Base-by-base conservation (phyloP, 2,888 invertebrate species). In the Diarsia brunnea region DNA sequence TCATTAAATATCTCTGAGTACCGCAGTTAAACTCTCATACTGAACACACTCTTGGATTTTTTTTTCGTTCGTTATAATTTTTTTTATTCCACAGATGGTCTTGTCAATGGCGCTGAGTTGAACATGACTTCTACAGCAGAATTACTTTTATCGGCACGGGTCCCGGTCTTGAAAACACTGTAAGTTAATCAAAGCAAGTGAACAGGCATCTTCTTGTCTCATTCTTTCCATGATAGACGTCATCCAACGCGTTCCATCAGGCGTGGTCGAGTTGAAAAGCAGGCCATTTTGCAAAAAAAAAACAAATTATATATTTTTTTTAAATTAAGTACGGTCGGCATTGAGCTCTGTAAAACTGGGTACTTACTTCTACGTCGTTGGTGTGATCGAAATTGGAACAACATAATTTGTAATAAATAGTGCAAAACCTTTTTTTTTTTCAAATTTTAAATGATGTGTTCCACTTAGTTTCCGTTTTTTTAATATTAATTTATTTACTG, bases 101-200 rank as follows among this genome's bases (percentile, higher is more conserved):
- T 16, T 24, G 16, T 11, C 31, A 31, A 24, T 0, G 75, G 31
- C 0, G 31, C 12, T 45, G 16, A 45, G 21, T 12, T 74, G 12
- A 75, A 75, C 8, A 21, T 74, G 21, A 53, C 2, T 21, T 75
- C 74, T 24, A 16, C 2, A 16, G 31, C 63, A 24, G 0, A 16
- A 43, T 74, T 75, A 21, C 0, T 3, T 21, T 4, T 75, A 8
- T 73, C 73, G 2, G 1, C 2, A 14, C 24, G 8, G 16, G 2
- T 53, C 0, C 24, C 16, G 8, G 3, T 0, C 0, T 16, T 75
- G 27, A 21, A 11, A 8, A 8, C 51, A 24, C 45, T 0, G 73
- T 74, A 51, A 61, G 73, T 61, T 43, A 31, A 12, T 19, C 43
- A 38, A 38, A 8, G 8, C 38, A 38, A 38, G 8, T 38, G 8